Percentiles rank a stretch among this genome's conserved stretches.
These are phyloP conservation scores for Coregonus clupeaformis DNA, from an alignment of 2,113 vertebrate species.

Conservation along the genomic window DNA sequence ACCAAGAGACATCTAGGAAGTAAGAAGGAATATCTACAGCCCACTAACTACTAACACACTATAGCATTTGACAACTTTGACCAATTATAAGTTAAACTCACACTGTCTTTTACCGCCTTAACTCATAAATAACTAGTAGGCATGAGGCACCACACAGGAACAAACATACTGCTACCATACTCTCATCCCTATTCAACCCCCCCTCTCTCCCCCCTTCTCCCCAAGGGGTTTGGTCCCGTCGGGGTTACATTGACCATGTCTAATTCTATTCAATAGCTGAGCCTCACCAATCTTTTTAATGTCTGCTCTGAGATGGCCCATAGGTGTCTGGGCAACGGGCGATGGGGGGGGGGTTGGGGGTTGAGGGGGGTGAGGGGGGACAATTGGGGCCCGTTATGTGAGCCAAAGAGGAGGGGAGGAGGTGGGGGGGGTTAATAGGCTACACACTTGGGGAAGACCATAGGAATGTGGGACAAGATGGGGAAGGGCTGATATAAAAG, in stretches of 20 bases:
- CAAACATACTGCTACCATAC: not conserved
- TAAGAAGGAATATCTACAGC: not conserved
- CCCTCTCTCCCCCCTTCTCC: constrained; percentile 49
- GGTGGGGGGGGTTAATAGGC: constrained; percentile 31
- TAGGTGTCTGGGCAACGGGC: constrained; percentile 16
- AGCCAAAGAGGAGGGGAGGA: constrained; percentile 36
- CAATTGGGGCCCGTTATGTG: not conserved
- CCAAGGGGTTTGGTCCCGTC: constrained; percentile 37
- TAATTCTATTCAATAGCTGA: constrained; percentile 74
- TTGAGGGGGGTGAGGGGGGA: not conserved
- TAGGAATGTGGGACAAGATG: constrained; percentile 30
- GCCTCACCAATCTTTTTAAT: constrained; percentile 61
- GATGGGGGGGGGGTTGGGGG: constrained; percentile 18
- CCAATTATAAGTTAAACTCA: not conserved
- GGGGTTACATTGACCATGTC: constrained; percentile 69
- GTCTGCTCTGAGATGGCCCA: constrained; percentile 25
- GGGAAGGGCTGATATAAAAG: not conserved
- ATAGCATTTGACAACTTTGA: constrained; percentile 25
- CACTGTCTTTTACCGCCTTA: not conserved
- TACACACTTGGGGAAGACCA: constrained; percentile 27
- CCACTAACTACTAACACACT: not conserved
- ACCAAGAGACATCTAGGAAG: not conserved
- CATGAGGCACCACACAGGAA: not conserved
- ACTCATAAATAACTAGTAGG: no score
- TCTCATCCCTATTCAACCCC: constrained; percentile 25